These are phyloP conservation scores for Apodemus speciosus DNA, from an alignment of 2,113 vertebrate species.

Conservation along the genomic window DNA sequence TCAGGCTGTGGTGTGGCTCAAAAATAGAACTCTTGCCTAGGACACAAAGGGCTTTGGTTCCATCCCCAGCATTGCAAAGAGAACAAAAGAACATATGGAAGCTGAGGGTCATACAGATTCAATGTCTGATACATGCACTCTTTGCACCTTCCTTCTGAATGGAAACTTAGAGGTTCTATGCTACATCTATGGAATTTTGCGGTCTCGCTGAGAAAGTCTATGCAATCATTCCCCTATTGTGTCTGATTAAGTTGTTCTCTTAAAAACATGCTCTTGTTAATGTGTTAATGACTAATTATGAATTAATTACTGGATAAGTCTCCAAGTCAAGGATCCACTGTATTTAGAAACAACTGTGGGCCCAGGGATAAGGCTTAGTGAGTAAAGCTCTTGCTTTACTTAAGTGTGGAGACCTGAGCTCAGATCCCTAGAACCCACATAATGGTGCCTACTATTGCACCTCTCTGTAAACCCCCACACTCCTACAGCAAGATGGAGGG, in stretches of 20 bases:
- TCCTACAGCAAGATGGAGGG: background rate
- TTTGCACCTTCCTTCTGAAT: background rate
- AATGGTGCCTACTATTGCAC: background rate
- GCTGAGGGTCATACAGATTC: background rate
- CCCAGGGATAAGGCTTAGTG: background rate
- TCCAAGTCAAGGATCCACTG: background rate
- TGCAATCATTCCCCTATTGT: background rate
- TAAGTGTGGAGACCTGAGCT: background rate
- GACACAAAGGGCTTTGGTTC: background rate
- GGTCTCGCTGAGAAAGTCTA: background rate
- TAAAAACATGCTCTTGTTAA: background rate
- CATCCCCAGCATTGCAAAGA: background rate
- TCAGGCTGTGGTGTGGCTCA: background rate
- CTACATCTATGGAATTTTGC: too few species aligned
- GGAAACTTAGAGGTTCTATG: background rate
- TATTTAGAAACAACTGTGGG: background rate
- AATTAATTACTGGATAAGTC: background rate
- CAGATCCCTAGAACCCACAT: background rate
- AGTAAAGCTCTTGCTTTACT: background rate
- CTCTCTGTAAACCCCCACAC: background rate
- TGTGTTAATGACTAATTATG: background rate
- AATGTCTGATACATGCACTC: background rate
- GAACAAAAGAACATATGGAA: background rate
- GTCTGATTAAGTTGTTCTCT: conserved; percentile 23
- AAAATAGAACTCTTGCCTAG: background rate